Conservation (phyloP, 2,113 vertebrate species). For the Gobio gobio region DNA sequence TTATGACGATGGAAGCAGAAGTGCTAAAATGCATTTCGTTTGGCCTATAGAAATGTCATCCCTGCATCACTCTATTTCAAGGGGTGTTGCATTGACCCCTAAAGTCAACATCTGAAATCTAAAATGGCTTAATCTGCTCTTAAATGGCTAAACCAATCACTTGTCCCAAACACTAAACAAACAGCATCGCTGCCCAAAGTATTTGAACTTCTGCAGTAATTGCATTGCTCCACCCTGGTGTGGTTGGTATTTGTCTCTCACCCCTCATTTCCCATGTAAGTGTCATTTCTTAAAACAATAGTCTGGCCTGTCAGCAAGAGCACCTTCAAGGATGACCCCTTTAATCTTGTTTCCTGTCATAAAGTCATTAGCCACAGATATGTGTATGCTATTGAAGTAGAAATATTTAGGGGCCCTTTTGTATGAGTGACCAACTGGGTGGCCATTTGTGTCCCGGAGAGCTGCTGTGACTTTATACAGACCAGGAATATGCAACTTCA, state of each 20-base stretch:
- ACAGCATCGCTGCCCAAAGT: constrained; percentile 8
- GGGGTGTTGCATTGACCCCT: neutral
- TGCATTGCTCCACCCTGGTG: neutral
- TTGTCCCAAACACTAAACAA: constrained; percentile 30
- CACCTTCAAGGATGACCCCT: constrained; percentile 62
- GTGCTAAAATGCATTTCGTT: neutral
- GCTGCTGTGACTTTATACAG: neutral
- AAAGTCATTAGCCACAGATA: constrained; percentile 72
- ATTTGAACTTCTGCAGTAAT: neutral
- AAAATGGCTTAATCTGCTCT: neutral
- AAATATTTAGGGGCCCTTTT: constrained; percentile 37
- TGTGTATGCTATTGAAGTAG: constrained; percentile 46
- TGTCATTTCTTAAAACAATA: constrained; percentile 66
- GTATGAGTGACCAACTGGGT: neutral
- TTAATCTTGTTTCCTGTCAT: constrained; percentile 77
- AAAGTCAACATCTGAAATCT: neutral
- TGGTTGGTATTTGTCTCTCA: constrained; percentile 23
- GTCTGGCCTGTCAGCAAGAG: constrained; percentile 72
- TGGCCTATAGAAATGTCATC: neutral
- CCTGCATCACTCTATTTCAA: neutral
- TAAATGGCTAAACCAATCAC: neutral
- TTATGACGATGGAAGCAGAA: neutral
- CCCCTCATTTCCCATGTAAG: constrained; percentile 53
- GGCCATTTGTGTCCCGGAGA: neutral
- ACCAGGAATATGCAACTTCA: neutral